Conservation (phyloP, 2,888 invertebrate genomes). For the Drosophila vallismaia region DNA sequence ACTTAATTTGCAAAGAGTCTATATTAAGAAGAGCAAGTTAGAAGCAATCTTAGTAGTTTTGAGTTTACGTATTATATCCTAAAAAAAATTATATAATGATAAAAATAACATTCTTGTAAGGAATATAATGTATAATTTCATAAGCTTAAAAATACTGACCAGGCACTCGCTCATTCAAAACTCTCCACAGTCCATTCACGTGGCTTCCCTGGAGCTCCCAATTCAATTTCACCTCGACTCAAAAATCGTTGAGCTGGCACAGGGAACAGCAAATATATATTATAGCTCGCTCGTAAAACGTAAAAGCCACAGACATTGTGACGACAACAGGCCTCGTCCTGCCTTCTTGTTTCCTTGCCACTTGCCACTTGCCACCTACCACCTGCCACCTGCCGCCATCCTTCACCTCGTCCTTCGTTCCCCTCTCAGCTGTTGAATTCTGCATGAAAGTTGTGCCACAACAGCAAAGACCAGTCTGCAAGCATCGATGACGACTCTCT, state of each 20-base stretch:
- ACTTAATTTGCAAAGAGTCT: too few relatives aligned
- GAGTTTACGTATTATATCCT: too few relatives aligned
- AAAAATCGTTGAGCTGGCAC: conserved; percentile 18
- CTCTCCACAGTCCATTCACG: conserved; percentile 39
- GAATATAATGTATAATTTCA: not conserved
- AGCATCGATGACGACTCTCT: conserved; percentile 66
- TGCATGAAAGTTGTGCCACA: conserved; percentile 32
- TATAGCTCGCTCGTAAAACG: conserved; percentile 61
- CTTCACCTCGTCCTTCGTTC: not conserved
- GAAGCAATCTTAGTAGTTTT: too few relatives aligned
- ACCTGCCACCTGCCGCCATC: conserved; percentile 1
- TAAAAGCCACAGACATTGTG: conserved; percentile 71
- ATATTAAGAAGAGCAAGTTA: too few relatives aligned
- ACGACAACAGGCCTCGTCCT: conserved; percentile 59
- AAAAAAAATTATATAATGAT: too few relatives aligned
- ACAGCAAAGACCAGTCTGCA: conserved; percentile 35
- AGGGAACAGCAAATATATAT: conserved; percentile 22
- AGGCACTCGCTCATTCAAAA: conserved; percentile 16
- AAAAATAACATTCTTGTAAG: not conserved
- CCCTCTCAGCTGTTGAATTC: conserved; percentile 33
- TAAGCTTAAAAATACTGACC: not conserved
- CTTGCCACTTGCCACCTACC: not conserved
- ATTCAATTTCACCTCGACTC: conserved; percentile 39
- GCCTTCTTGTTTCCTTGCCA: not conserved
- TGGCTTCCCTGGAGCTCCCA: not conserved